phyloP scores from a whole-genome alignment of 2,888 invertebrate species.

The Corbicula japonica region DNA sequence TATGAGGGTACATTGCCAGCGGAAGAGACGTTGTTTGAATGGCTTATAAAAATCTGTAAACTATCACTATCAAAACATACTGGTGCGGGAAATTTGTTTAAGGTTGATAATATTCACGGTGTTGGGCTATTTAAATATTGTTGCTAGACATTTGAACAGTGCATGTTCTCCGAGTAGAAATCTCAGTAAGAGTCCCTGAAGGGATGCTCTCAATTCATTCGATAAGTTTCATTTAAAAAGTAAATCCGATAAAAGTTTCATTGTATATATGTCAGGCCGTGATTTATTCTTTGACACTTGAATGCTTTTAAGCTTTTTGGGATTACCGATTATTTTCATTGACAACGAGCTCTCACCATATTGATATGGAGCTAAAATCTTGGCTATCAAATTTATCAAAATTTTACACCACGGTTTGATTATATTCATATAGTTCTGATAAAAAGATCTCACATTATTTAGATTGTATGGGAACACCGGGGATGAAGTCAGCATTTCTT shows the following conservation, averaged over 20 bases:
- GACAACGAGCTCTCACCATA: constrained; percentile 50
- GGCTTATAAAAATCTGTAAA: constrained; percentile 18
- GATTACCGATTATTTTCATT: constrained; percentile 61
- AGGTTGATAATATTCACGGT: constrained; percentile 27
- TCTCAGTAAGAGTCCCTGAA: constrained; percentile 31
- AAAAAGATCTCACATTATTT: constrained; percentile 35
- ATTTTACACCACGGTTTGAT: constrained; percentile 27
- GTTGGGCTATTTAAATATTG: constrained; percentile 34
- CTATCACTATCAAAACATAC: constrained; percentile 28
- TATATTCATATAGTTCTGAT: constrained; percentile 26
- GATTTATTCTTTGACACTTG: constrained; percentile 65
- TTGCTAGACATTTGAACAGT: constrained; percentile 40
- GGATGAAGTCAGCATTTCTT: constrained; percentile 38
- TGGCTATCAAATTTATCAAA: constrained; percentile 43
- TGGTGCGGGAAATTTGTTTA: constrained; percentile 12
- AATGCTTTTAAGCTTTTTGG: constrained; percentile 61
- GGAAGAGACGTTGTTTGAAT: constrained; percentile 11
- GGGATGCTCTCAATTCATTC: constrained; percentile 47
- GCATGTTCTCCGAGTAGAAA: constrained; percentile 11
- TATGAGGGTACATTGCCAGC: too few relatives aligned
- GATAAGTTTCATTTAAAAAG: constrained; percentile 55
- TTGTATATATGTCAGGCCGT: constrained; percentile 54
- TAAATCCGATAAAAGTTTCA: constrained; percentile 54
- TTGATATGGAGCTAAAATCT: constrained; percentile 51
- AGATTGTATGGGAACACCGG: constrained; percentile 36